Evolutionary conservation across 1,140 invertebrate genomes (phyloP).

Genomic region (Drosophila auraria): DNA sequence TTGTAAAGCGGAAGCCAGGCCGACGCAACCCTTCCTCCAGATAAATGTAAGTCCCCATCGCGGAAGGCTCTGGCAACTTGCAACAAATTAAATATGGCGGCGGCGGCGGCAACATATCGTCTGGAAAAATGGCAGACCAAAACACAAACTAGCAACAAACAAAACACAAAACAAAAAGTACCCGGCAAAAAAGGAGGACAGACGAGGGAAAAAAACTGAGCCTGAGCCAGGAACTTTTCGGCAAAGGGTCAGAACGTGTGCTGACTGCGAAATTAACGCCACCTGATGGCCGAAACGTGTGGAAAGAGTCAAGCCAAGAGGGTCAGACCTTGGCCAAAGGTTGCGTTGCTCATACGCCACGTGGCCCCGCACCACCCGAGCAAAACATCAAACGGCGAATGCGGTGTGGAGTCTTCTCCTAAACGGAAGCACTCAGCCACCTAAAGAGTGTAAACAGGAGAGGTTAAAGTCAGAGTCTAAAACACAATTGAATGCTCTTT

Average conservation of each 20-base stretch:
- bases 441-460: constrained; percentile 39
- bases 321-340: constrained; percentile 48
- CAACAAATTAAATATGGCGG: constrained; percentile 80
- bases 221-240: constrained; percentile 50
- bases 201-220: constrained; percentile 9
- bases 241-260: constrained; percentile 73
- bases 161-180: constrained; percentile 19
- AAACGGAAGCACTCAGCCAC: constrained; percentile 54
- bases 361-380: constrained; percentile 12
- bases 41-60: constrained; percentile 2
- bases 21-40: constrained; percentile 9
- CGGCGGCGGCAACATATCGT: constrained; percentile 71
- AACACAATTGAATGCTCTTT: constrained; percentile 24
- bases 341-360: constrained; percentile 62
- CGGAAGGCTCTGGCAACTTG: constrained; percentile 42
- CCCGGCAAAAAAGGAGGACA: constrained; percentile 1
- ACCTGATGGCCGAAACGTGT: constrained; percentile 74
- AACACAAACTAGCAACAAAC: constrained; percentile 67
- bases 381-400: constrained; percentile 58
- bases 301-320: constrained; percentile 62
- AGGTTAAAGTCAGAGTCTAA: constrained; percentile 1
- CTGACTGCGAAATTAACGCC: constrained; percentile 80
- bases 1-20: constrained; percentile 59
- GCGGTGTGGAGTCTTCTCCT: constrained; percentile 8
- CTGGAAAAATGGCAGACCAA: constrained; percentile 80